Evolutionary conservation across 2,888 invertebrate species (phyloP), one percentile per base, ranked within the genome.

Genomic region (Seira musarum): DNA sequence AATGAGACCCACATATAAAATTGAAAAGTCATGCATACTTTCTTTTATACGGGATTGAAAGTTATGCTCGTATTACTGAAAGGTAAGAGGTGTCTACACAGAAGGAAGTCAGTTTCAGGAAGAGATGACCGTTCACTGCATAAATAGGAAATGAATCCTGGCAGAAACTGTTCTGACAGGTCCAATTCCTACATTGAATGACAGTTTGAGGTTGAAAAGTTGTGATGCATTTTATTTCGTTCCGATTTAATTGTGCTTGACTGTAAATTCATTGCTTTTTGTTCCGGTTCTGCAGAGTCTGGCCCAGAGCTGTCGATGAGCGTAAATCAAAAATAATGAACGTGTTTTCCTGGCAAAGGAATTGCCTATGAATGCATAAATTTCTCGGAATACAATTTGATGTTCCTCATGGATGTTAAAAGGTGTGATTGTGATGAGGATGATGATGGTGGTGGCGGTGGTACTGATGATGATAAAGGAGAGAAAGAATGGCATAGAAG

Each of bases 121-220:
- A 13, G 49, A 49, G 49, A 49, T 49, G 49, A 49, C 49, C 49
- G 15, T n/a, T 49, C n/a, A 40, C 49, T 49, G 17, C 49, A n/a
- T 49, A 30, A 30, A 8, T 30, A 8, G 49, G 49, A 49, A 49
- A 49, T 13, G 30, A 49, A 15, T 2, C 17, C 73, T 79, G 72
- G 63, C 73, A 73, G 72, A 10, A 49, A 17, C 68, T 73, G 35
- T 46, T 68, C 69, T 79, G 79, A 79, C 73, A 71, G 40, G 8
- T 46, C 60, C 68, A n/a, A 60, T 22, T 35, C 21, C 49, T 60
- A 53, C 17, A 64, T 67, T 79, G 79, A 79, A 79, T 79, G 79
- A 68, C 79, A 63, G 73, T 79, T 79, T 79, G 79, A 73, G 79
- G 79, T 79, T 73, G 73, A 69, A 49, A 73, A 79, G 68, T 79